These are phyloP conservation scores for Propithecus coquereli DNA, from an alignment of 2,113 vertebrate genomes.

Conservation along the genomic window DNA sequence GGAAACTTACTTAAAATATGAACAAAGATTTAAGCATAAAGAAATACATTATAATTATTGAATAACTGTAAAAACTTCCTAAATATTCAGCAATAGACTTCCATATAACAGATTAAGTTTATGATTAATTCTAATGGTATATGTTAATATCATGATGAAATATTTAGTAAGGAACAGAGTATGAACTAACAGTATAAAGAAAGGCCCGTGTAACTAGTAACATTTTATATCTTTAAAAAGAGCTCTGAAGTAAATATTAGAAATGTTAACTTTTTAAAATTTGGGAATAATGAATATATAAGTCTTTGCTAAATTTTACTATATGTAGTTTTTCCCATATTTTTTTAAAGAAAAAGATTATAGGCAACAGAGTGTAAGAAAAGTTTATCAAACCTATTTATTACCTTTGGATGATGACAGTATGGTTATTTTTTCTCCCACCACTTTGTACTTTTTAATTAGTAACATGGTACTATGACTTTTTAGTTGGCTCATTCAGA, in stretches of 20 bases:
- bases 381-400: not conserved
- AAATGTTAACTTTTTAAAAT: not conserved
- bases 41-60: not conserved
- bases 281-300: not conserved
- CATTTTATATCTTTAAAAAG: not conserved
- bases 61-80: not conserved
- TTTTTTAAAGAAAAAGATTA: not conserved
- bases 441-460: not conserved
- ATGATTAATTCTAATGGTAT: not conserved
- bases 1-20: not conserved
- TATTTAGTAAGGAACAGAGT: not conserved
- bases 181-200: not conserved
- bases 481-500: not conserved
- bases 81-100: not conserved
- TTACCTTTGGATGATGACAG: not conserved
- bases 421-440: not conserved
- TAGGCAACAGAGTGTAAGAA: not conserved
- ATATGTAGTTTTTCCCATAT: not conserved
- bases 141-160: not conserved
- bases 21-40: slow-evolving; percentile 18
- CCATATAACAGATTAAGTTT: not conserved
- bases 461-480: not conserved
- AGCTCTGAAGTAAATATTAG: not conserved
- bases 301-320: not conserved
- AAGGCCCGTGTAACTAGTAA: not conserved